Base-by-base conservation (phyloP, 2,888 invertebrate species). In the Alloplasta piceator region DNA sequence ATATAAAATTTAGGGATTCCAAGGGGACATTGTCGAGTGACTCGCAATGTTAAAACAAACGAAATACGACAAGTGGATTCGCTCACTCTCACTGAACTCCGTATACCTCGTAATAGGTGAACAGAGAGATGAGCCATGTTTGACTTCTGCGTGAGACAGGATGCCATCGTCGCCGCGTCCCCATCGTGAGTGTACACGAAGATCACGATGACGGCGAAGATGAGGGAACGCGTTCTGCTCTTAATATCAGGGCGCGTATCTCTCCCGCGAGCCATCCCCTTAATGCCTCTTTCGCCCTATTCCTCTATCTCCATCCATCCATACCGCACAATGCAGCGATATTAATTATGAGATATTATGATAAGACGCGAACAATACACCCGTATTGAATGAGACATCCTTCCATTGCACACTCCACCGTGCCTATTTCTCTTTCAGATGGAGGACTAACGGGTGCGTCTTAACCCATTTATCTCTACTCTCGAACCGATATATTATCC, bases 321-420 rank as follows among this genome's bases (percentile, higher is more conserved):
- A 92, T 91, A 91, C 89, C 86, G 26, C 26, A 92, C 92, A 92
- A 92, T 92, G 91, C 91, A 86, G 89, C 88, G 92, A 91, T 92
- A 92, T 92, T 92, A 92, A 92, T 92, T 92, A 92, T 90, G 91
- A 91, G 92, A 92, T 91, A 92, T 92, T 92, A 92, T 90, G 92
- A 92, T 92, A 92, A 92, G 92, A 89, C 88, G 86, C 82, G 91
- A 92, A 92, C 92, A 92, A 92, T 92, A 91, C 90, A 85, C 92
- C 92, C 92, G 90, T 91, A 92, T 92, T 92, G 92, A 92, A 91
- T 91, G 87, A 89, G 87, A 87, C 86, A 87, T 86, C 78, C 77
- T 81, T 48, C 73, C 55, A 26, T 12, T 12, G 50, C 66, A 72
- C 61, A 50, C 16, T 56, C 46, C 50, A 66, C 12, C 14, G 9